Percentiles rank a stretch among this genome's conserved stretches.
phyloP scores from a whole-genome alignment of 2,888 invertebrate species.

The Pollenia labialis region DNA sequence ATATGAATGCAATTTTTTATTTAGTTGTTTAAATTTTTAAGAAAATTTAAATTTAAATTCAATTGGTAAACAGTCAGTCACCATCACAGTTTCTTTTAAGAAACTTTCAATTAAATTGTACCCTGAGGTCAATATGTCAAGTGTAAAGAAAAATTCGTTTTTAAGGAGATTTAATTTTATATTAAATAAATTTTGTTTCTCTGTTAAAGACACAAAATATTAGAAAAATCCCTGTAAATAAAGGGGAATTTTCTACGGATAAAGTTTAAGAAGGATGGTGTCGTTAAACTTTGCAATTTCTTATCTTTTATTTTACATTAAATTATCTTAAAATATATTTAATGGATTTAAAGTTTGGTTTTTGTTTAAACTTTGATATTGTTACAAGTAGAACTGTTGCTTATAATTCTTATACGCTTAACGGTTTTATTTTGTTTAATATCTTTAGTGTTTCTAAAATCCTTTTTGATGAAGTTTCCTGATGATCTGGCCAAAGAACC shows the following conservation, averaged over 20 bases:
- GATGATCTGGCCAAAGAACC: no score
- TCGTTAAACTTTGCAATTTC: neutral
- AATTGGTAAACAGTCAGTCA: neutral
- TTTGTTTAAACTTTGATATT: no score
- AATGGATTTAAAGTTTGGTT: no score
- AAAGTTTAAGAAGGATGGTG: neutral
- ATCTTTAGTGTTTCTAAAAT: no score
- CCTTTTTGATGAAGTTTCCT: no score
- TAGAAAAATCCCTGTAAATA: neutral
- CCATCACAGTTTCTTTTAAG: constrained; percentile 16
- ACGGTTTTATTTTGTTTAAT: no score
- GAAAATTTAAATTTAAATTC: neutral
- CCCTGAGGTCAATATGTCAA: constrained; percentile 64
- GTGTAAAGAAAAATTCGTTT: constrained; percentile 7
- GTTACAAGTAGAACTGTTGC: no score
- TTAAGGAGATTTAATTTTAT: constrained; percentile 12
- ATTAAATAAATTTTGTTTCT: constrained; percentile 13
- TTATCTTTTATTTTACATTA: neutral
- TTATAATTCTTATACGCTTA: no score
- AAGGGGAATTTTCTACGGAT: neutral
- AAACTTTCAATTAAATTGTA: constrained; percentile 14
- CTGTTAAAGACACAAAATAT: neutral
- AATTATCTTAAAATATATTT: no score
- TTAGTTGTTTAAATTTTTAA: constrained; percentile 6
- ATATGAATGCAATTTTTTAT: constrained; percentile 33